Evolutionary conservation across 1,140 invertebrate species (phyloP).

Genomic region (Drosophila repleta): DNA sequence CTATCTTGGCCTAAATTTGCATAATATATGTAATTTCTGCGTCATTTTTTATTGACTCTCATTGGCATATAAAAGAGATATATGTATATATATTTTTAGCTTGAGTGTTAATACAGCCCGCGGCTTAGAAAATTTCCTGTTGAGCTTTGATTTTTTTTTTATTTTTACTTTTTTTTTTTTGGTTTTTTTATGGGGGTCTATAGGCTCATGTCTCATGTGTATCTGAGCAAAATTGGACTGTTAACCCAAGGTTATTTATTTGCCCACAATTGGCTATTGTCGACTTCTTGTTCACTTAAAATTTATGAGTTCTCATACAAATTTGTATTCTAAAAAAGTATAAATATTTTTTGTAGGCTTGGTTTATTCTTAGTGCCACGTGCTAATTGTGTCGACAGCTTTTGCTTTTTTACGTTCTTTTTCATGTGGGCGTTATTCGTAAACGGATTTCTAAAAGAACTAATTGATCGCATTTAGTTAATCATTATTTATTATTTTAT

Average conservation of each 20-base stretch:
- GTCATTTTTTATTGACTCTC: constrained; percentile 39
- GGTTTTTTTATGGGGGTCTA: constrained; percentile 7
- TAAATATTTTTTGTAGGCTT: background rate
- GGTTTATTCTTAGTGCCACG: background rate
- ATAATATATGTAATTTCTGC: constrained; percentile 64
- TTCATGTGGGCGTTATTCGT: background rate
- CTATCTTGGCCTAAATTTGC: constrained; percentile 60
- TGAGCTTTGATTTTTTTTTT: background rate
- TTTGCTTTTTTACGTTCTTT: background rate
- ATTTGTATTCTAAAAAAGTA: background rate
- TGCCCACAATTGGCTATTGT: constrained; percentile 1
- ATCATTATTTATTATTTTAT: too few relatives aligned
- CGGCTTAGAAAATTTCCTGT: constrained; percentile 17
- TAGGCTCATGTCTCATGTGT: constrained; percentile 2
- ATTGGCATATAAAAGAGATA: constrained; percentile 27
- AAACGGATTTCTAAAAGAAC: background rate
- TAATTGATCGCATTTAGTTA: too few relatives aligned
- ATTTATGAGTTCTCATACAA: constrained; percentile 1
- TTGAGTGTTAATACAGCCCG: constrained; percentile 6
- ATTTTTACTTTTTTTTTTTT: constrained; percentile 1
- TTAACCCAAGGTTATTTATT: constrained; percentile 18
- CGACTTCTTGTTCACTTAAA: constrained; percentile 1
- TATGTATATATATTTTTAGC: constrained; percentile 13
- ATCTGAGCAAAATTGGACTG: constrained; percentile 11
- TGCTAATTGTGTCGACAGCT: background rate